Conservation (phyloP, 1,140 invertebrate species). For the Drosophila aff. region DNA sequence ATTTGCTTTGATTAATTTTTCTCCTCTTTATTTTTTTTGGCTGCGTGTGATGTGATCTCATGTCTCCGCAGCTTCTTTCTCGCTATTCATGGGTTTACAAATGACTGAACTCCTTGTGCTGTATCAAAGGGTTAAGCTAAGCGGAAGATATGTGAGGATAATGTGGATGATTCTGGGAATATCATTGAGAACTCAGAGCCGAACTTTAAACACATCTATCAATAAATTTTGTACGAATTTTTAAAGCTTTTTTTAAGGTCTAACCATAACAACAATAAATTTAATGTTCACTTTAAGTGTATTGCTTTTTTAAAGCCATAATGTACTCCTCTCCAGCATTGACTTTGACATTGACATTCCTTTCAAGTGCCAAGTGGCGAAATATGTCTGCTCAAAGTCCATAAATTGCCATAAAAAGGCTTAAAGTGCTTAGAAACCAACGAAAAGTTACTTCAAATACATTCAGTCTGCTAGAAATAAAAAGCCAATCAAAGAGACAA, state of each 20-base stretch:
- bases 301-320: constrained; percentile 13
- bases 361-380: constrained; percentile 6
- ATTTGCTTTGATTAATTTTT: constrained; percentile 80
- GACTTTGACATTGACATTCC: constrained; percentile 66
- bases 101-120: constrained; percentile 43
- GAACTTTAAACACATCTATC: neutral
- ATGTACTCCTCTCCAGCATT: constrained; percentile 12
- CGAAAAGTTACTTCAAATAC: constrained; percentile 25
- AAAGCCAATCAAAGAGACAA: constrained; percentile 61
- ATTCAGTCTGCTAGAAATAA: constrained; percentile 32
- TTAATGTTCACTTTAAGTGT: neutral
- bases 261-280: too few species aligned
- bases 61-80: constrained; percentile 43
- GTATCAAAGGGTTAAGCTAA: constrained; percentile 47
- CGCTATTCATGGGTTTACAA: constrained; percentile 63
- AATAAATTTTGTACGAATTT: too few species aligned
- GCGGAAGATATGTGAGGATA: constrained; percentile 28
- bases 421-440: constrained; percentile 60
- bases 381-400: constrained; percentile 24
- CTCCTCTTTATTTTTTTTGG: constrained; percentile 8
- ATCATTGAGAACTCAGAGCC: neutral
- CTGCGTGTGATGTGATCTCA: constrained; percentile 56
- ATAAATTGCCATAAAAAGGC: constrained; percentile 65
- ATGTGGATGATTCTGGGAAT: neutral
- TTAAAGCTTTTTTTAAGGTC: too few species aligned